Evolutionary conservation across 1,140 invertebrate genomes (phyloP).

Genomic region (Bombus haemorrhoidalis): DNA sequence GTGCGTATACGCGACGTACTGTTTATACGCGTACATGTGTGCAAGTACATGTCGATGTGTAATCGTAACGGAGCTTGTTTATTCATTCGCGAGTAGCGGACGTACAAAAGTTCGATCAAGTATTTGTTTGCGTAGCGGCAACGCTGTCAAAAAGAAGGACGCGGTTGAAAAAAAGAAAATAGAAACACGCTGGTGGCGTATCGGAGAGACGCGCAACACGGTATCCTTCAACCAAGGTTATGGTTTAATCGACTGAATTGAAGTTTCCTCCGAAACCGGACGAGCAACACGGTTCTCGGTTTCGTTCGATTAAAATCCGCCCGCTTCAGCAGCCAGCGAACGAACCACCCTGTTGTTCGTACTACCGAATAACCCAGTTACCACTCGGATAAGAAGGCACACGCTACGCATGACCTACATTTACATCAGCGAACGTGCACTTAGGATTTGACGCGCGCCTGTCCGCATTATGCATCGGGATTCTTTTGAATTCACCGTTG

Average conservation of each 20-base stretch:
- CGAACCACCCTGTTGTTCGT: background rate
- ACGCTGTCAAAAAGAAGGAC: background rate
- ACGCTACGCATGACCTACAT: slow-evolving; percentile 44
- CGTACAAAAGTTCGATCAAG: too few species aligned
- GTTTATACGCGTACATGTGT: background rate
- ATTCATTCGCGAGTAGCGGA: too few species aligned
- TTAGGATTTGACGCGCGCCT: background rate
- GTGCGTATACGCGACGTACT: too few species aligned
- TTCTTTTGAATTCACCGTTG: background rate
- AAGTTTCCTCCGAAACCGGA: slow-evolving; percentile 11
- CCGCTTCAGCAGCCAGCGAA: background rate
- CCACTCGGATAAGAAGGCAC: slow-evolving; percentile 18
- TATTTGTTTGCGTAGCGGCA: too few species aligned
- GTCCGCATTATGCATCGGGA: background rate
- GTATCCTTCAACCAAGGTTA: background rate
- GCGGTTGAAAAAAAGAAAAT: background rate
- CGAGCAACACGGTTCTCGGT: background rate
- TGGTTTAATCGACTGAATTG: background rate
- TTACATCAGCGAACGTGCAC: slow-evolving; percentile 27
- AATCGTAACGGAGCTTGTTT: background rate
- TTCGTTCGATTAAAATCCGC: too few species aligned
- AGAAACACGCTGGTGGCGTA: background rate
- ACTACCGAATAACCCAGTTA: slow-evolving; percentile 42
- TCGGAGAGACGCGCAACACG: background rate
- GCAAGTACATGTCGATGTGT: background rate